A percentile compares a stretch with the other conserved stretches of the same genome.
These are phyloP conservation scores for Synanthedon andrenaeformis DNA, from an alignment of 2,888 invertebrate species.

Conservation along the genomic window DNA sequence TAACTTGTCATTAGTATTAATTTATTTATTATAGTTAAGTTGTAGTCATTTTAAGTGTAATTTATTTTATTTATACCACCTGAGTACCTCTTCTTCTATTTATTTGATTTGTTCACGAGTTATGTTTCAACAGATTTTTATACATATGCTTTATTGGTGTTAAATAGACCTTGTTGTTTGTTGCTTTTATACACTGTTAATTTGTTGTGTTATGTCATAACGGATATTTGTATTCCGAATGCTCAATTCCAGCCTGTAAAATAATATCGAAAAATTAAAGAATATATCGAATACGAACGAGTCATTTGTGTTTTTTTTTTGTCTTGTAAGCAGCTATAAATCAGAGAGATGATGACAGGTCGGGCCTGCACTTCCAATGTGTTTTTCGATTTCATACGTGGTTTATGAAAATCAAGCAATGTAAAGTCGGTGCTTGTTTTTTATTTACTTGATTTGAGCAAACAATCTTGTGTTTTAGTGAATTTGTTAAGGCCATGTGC, in stretches of 20 bases:
- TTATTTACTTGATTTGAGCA: no score
- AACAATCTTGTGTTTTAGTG: no score
- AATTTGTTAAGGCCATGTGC: no score
- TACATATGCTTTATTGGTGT: conserved; percentile 7
- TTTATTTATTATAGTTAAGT: conserved; percentile 65
- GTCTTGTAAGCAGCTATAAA: no score
- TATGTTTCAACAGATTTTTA: conserved; percentile 13
- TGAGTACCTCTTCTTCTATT: conserved; percentile 62
- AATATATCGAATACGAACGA: conserved; percentile 4
- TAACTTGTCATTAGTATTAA: conserved; percentile 71
- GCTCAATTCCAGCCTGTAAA: conserved; percentile 6
- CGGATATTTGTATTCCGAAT: not conserved
- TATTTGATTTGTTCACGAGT: conserved; percentile 24
- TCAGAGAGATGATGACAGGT: no score
- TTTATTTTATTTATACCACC: conserved; percentile 61
- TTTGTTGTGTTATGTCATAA: not conserved
- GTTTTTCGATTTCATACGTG: no score
- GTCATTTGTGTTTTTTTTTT: not conserved
- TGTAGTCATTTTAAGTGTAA: conserved; percentile 54
- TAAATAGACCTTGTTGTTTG: not conserved
- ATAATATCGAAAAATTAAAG: conserved; percentile 18
- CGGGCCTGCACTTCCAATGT: no score
- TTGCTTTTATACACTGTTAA: conserved; percentile 1
- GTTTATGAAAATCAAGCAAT: no score
- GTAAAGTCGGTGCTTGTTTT: no score